Percentiles rank a stretch among this genome's conserved stretches.
These are phyloP conservation scores for Beris morrisii DNA, from an alignment of 2,888 invertebrate genomes.

Conservation along the genomic window DNA sequence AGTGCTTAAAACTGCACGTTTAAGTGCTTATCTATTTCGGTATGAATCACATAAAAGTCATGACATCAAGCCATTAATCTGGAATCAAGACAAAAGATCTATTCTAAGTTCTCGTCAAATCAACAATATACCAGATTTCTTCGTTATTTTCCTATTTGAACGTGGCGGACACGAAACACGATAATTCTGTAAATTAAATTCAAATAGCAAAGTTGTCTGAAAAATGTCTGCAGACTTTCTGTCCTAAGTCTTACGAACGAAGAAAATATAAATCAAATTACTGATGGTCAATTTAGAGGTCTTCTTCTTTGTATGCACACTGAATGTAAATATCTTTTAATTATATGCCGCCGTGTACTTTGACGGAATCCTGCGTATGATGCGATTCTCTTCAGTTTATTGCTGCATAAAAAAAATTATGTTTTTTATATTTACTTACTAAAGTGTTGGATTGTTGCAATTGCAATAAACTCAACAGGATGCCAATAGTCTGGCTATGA, in stretches of 20 bases:
- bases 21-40: too few species aligned
- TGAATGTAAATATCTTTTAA: conserved; percentile 25
- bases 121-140: too few species aligned
- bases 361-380: conserved; percentile 17
- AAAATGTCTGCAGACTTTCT: too few species aligned
- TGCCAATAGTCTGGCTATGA: too few species aligned
- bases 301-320: conserved; percentile 11
- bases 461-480: conserved; percentile 3
- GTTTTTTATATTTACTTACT: conserved; percentile 18
- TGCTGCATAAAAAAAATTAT: not conserved
- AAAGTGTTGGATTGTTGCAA: conserved; percentile 21
- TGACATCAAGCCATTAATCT: too few species aligned
- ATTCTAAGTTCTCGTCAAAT: conserved; percentile 7
- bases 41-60: too few species aligned
- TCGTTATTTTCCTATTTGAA: not conserved
- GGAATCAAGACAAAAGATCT: conserved; percentile 7
- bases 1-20: too few species aligned
- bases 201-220: not conserved
- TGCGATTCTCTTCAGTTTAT: conserved; percentile 2
- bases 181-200: conserved; percentile 24
- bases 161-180: not conserved
- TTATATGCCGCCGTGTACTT: conserved; percentile 2
- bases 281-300: conserved; percentile 26
- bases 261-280: conserved; percentile 20
- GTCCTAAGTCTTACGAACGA: not conserved